Percentiles rank a stretch among this genome's conserved stretches.
These are phyloP conservation scores for Heliopora coerulea DNA, from an alignment of 92 coral and sea anemone genomes.

Conservation along the genomic window DNA sequence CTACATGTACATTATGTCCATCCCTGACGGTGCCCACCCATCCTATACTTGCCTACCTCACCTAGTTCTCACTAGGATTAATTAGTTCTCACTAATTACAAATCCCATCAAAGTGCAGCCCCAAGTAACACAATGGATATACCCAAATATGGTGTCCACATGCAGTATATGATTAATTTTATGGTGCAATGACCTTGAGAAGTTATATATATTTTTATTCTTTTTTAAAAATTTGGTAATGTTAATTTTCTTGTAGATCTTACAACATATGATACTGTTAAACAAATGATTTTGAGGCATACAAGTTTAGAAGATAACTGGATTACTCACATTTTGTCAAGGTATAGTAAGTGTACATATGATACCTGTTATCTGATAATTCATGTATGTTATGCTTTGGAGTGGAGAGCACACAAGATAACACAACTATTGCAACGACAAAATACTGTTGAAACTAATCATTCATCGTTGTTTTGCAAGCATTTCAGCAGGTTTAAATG, in stretches of 20 bases:
- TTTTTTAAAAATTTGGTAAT: neutral
- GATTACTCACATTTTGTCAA: conserved; percentile 80
- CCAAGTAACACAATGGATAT: too few species aligned
- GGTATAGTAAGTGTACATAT: conserved; percentile 45
- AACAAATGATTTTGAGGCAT: conserved; percentile 74
- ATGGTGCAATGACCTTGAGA: neutral
- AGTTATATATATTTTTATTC: neutral
- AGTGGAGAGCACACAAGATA: too few species aligned
- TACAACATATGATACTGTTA: conserved; percentile 93
- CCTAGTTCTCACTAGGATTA: too few species aligned
- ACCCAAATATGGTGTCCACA: neutral
- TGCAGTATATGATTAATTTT: neutral
- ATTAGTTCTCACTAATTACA: neutral
- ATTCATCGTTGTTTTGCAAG: neutral
- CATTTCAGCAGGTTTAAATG: conserved; percentile 74
- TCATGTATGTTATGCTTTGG: too few species aligned
- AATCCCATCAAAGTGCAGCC: neutral
- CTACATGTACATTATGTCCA: too few species aligned
- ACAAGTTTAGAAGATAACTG: conserved; percentile 74
- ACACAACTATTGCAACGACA: too few species aligned
- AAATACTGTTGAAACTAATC: too few species aligned
- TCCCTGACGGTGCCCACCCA: too few species aligned
- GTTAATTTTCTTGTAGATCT: conserved; percentile 60
- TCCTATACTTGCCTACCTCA: too few species aligned
- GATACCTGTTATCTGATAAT: too few species aligned